A percentile compares a stretch with the other conserved stretches of the same genome.
phyloP scores from a whole-genome alignment of 2,113 vertebrate species.

The Chamaea fasciata region DNA sequence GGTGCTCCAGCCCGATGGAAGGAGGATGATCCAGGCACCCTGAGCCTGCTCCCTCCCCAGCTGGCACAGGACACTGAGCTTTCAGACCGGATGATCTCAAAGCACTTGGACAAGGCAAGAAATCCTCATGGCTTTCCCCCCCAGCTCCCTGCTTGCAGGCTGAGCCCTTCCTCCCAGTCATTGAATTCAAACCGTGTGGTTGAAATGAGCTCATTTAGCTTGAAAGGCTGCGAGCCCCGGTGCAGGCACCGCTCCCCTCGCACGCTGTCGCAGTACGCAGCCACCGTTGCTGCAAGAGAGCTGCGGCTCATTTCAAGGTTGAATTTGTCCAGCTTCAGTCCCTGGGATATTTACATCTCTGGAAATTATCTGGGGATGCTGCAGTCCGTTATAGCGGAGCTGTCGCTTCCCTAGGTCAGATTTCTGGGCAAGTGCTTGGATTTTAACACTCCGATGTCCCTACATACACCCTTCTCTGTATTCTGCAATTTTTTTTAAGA shows the following conservation, averaged over 20 bases:
- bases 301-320: constrained; percentile 38
- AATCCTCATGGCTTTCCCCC: not conserved
- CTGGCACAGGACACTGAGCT: not conserved
- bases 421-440: not conserved
- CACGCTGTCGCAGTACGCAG: not conserved
- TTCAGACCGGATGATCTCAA: fast-evolving
- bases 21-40: not conserved
- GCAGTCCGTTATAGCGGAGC: fast-evolving
- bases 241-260: not conserved
- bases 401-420: not conserved
- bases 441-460: not conserved
- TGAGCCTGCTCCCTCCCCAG: not conserved
- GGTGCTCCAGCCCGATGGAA: not conserved
- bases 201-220: not conserved
- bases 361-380: not conserved
- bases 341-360: constrained; percentile 16
- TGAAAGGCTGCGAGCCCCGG: not conserved
- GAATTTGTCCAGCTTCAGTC: constrained; percentile 40
- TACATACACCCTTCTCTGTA: not conserved
- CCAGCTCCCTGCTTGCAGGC: not conserved
- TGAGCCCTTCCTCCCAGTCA: not conserved
- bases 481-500: not conserved
- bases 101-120: not conserved
- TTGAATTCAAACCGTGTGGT: fast-evolving
- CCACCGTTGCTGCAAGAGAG: not conserved